A percentile compares a stretch with the other conserved stretches of the same genome.
phyloP scores from a whole-genome alignment of 1,140 invertebrate species.

The Drosophila pandora region DNA sequence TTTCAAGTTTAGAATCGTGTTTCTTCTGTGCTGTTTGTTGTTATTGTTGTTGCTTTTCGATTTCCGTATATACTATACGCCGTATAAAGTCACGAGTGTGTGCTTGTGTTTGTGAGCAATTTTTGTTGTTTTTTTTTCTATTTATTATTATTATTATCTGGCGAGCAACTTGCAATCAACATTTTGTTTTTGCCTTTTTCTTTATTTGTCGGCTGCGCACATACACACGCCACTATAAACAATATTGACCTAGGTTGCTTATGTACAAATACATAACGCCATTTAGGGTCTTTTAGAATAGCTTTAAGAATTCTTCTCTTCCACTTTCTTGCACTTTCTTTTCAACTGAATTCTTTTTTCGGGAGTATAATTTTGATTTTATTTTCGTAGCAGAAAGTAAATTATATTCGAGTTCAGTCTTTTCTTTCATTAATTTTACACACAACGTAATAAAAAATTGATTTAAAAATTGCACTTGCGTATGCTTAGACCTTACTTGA shows the following conservation, averaged over 20 bases:
- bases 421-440: slow-evolving; percentile 21
- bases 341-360: slow-evolving; percentile 22
- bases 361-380: slow-evolving; percentile 1
- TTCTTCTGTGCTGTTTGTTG: slow-evolving; percentile 1
- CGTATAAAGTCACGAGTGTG: too few relatives aligned
- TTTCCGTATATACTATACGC: slow-evolving; percentile 41
- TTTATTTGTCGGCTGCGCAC: slow-evolving; percentile 40
- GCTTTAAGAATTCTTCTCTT: neutral
- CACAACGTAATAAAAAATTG: slow-evolving; percentile 35
- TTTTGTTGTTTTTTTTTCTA: neutral
- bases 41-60: slow-evolving; percentile 26
- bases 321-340: slow-evolving; percentile 10
- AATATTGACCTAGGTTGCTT: slow-evolving; percentile 83
- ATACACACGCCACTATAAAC: slow-evolving; percentile 82
- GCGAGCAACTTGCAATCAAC: slow-evolving; percentile 40
- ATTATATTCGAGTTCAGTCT: slow-evolving; percentile 50
- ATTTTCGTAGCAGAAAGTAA: neutral
- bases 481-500: slow-evolving; percentile 1
- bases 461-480: slow-evolving; percentile 46
- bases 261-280: slow-evolving; percentile 8
- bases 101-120: slow-evolving; percentile 16
- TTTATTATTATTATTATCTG: slow-evolving; percentile 75
- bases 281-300: neutral
- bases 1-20: slow-evolving; percentile 42
- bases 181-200: slow-evolving; percentile 34